Base-by-base conservation (phyloP, 1,140 invertebrate species). In the Halesus radiatus region DNA sequence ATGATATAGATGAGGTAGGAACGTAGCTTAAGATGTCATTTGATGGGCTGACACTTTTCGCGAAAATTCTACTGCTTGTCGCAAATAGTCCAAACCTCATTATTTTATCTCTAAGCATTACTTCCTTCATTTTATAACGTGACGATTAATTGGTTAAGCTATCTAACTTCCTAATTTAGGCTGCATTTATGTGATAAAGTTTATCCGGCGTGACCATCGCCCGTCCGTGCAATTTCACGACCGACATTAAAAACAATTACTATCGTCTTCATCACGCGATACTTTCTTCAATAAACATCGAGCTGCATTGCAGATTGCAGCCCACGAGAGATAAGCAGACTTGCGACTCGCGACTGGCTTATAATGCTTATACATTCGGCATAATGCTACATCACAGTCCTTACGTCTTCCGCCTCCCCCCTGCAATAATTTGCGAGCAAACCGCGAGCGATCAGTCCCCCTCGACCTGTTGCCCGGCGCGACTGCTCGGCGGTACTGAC, bases 381-480 rank as follows among this genome's bases (percentile, higher is more conserved):
- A 66, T 54, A 72, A 50, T 37, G 20, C 26, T 32, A 22, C 5
- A 72, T 23, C 50, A 50, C 20, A 29, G 68, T 53, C 68, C 50
- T 53, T 72, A 37, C 64, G n/a, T 29, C 68, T 37, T 37, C 22
- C 66, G 29, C 37, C 68, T 26, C 45, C 45, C 68, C 13, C 68
- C 68, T 18, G 16, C 50, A 72, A 22, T 53, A 53, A 72, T 72
- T 72, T 29, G 68, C 68, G 52, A 72, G 52, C 68, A 72, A 72
- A 72, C 68, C 68, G 68, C 68, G 68, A 72, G 68, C 20, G 68
- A 72, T 52, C 68, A 72, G 68, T 72, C 68, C 68, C 68, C 68
- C 20, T 20, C 68, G 68, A 72, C 68, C 68, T 72, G 68, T 72
- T 72, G 68, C 68, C 68, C 45, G 45, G 68, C 68, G 68, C 68